Evolutionary conservation across 2,797 vertebrate species (phyloP), one percentile per base, ranked within the genome.

Genomic region (Danio choprae): DNA sequence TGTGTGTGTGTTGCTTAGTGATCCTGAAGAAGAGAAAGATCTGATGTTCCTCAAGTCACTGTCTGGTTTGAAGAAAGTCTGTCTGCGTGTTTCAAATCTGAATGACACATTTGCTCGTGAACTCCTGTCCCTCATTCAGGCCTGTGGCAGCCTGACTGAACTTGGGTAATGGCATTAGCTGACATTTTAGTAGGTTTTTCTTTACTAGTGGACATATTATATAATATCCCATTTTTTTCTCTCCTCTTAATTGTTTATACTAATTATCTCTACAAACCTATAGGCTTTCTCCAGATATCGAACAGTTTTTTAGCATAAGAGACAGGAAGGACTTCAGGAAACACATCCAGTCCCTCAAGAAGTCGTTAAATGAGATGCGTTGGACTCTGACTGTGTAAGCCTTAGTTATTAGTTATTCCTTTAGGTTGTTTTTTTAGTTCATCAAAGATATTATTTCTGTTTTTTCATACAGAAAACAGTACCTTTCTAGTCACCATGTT

Each of bases 271-370:
- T 12, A 5, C 7, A 15, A 60, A 15, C 29, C 5, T 22, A n/a
- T 1, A 56, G 55, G 0, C 43, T 63, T 63, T 10, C 7, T 29
- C 60, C 13, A n/a, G 53, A 15, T 1, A 13, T 3, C 11, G 20
- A 74, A 20, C 44, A 58, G 10, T 13, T 8, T 72, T 41, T 71
- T 22, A 74, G 71, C 6, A 48, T 74, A 18, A 13, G 46, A 36
- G 1, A 0, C 68, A 70, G 0, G 0, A 0, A 5, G 13, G 0
- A 4, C 1, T 8, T 1, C 1, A 48, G 13, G 2, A 1, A 1
- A 15, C 0, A 36, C 13, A 43, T 11, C 36, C 29, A 41, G 1
- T 18, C 2, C 2, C 16, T 40, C 22, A 18, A 36, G 22, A 0
- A 36, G 0, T n/a, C 8, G 40, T 0, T 68, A 65, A 16, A 68